Evolutionary conservation across 2,797 vertebrate genomes (phyloP), one percentile per base, ranked within the genome.

Genomic region (Sebastolobus altivelis): DNA sequence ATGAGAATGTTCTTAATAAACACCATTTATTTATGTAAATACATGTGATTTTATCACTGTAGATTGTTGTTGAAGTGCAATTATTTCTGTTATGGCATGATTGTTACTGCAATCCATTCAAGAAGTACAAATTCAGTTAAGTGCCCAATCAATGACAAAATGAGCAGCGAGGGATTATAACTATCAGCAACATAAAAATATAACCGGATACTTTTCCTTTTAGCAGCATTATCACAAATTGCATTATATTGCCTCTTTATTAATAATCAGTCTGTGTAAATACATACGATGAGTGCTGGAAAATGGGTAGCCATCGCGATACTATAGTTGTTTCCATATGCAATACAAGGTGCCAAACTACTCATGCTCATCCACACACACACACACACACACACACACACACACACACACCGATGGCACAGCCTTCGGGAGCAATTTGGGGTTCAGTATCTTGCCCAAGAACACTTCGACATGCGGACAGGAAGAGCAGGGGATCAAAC

Each of bases 101-200:
- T 27, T 54, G 38, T 40, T 18, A 13, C 20, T 40, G 5, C 25
- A 72, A 27, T 74, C 31, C 27, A n/a, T 52, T 65, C 5, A 35
- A 52, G 62, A 67, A 25, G 14, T 29, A 27, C 46, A n/a, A 6
- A 52, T 54, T 37, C n/a, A 38, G 22, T 49, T 29, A 75, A 72
- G 12, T 62, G 46, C 5, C 60, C 8, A 16, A 59, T 60, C 18
- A 46, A 46, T 16, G 49, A 6, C 35, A n/a, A 35, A 37, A 29
- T 35, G 37, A 43, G 20, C 22, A 65, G n/a, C 56, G 6, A 71
- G 8, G 27, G 27, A 67, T 22, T 16, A 31, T 46, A 16, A 73
- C 58, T 22, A 62, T 62, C 35, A 66, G 25, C 33, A 33, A 59
- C 62, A 40, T 58, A 25, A 59, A 76, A 18, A 72, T 33, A 81